These are phyloP conservation scores for Cyanoliseus patagonus DNA, from an alignment of 2,113 vertebrate genomes.

Conservation along the genomic window DNA sequence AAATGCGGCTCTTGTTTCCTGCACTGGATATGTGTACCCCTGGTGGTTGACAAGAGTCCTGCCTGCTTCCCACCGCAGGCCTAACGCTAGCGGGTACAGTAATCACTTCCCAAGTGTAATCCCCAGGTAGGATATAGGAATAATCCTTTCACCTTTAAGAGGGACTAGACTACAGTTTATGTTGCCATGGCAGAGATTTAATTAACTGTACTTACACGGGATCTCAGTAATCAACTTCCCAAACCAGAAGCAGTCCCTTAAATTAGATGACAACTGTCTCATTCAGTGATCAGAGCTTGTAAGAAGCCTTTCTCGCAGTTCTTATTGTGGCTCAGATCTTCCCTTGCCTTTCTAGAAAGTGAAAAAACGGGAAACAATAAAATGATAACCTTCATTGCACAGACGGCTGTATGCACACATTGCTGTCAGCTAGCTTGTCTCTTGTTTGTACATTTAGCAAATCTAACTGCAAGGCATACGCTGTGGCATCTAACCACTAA, in stretches of 20 bases:
- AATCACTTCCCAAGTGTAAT: background rate
- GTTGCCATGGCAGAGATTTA: background rate
- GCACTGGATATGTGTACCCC: rapidly evolving
- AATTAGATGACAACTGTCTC: background rate
- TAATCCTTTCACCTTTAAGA: background rate
- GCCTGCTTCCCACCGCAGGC: background rate
- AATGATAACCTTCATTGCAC: background rate
- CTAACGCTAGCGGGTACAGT: background rate
- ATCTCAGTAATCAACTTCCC: background rate
- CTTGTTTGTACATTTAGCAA: background rate
- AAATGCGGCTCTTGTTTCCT: background rate
- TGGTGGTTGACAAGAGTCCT: rapidly evolving
- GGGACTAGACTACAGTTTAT: background rate
- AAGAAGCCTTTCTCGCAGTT: background rate
- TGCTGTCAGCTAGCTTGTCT: background rate
- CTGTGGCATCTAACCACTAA: background rate
- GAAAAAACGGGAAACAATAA: background rate
- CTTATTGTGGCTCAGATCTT: background rate
- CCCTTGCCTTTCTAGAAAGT: background rate
- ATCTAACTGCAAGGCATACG: background rate
- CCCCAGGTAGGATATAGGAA: background rate
- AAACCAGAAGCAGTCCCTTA: background rate
- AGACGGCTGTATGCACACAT: background rate
- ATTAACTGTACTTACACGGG: background rate
- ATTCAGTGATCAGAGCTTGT: background rate